A percentile compares a stretch with the other conserved stretches of the same genome.
phyloP scores from a whole-genome alignment of 2,113 vertebrate species.

The Sinocyclocheilus anophthalmus region DNA sequence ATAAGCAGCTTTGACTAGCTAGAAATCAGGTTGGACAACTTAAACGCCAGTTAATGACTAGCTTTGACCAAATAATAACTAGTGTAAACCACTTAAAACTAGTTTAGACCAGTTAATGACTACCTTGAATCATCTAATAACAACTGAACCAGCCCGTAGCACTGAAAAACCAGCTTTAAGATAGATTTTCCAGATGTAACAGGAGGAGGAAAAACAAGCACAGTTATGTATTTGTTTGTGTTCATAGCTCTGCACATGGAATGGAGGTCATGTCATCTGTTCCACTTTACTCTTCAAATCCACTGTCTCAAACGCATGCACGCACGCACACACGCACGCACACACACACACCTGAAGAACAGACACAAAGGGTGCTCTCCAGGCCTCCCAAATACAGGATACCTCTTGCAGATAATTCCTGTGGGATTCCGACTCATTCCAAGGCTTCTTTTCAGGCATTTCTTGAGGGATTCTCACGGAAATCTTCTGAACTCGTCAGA shows the following conservation, averaged over 20 bases:
- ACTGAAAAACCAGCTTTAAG: not conserved
- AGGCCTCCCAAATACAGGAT: slow-evolving; percentile 55
- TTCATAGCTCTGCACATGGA: not conserved
- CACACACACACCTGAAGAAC: slow-evolving; percentile 46
- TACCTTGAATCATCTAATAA: not conserved
- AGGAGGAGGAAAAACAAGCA: not conserved
- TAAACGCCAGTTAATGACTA: not conserved
- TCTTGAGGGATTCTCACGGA: slow-evolving; percentile 59
- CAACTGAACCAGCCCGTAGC: not conserved
- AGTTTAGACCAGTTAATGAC: not conserved
- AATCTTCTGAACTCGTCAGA: slow-evolving; percentile 69
- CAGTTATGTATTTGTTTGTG: not conserved
- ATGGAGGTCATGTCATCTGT: not conserved
- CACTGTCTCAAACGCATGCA: not conserved
- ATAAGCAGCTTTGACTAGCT: too few relatives aligned
- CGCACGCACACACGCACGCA: slow-evolving; percentile 23
- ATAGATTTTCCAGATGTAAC: not conserved
- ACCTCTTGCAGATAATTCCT: slow-evolving; percentile 69
- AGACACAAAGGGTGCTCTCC: slow-evolving; percentile 32
- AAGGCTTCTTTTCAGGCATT: slow-evolving; percentile 61
- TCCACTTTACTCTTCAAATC: slow-evolving; percentile 10
- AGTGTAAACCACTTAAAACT: not conserved
- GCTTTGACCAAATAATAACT: not conserved
- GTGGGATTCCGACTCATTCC: slow-evolving; percentile 75
- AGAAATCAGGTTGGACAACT: too few relatives aligned